A percentile compares a stretch with the other conserved stretches of the same genome.
These are phyloP conservation scores for Drosophila pandora DNA, from an alignment of 1,140 invertebrate genomes.

Conservation along the genomic window DNA sequence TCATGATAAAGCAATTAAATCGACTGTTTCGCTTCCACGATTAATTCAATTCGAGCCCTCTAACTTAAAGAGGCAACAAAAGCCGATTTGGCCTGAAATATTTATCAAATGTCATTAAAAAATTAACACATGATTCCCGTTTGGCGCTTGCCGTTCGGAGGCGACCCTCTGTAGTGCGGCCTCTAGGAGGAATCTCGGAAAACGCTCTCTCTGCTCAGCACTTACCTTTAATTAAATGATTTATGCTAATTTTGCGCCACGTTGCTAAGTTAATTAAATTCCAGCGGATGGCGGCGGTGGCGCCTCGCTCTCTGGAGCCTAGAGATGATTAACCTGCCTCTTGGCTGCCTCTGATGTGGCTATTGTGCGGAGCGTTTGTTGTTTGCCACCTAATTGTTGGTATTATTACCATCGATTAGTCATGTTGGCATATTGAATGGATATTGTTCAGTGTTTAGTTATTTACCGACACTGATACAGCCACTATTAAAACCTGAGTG, in stretches of 20 bases:
- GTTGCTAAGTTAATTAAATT: constrained; percentile 73
- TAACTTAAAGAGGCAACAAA: neutral
- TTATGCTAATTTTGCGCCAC: constrained; percentile 77
- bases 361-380: constrained; percentile 22
- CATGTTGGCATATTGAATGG: constrained; percentile 22
- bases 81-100: constrained; percentile 39
- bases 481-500: neutral
- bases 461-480: constrained; percentile 31
- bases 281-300: constrained; percentile 21
- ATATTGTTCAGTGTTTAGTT: constrained; percentile 35
- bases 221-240: constrained; percentile 81
- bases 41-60: neutral
- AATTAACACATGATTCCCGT: constrained; percentile 76
- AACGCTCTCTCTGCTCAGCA: constrained; percentile 20
- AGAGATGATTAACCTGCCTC: constrained; percentile 44
- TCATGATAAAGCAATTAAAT: constrained; percentile 9
- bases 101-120: constrained; percentile 75
- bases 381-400: constrained; percentile 51
- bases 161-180: no score
- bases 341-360: constrained; percentile 23
- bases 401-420: constrained; percentile 52
- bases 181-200: constrained; percentile 20
- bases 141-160: neutral
- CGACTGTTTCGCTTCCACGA: neutral
- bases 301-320: constrained; percentile 10